Conservation (phyloP, 2,888 invertebrate species). For the Trachelus troglodyta region DNA sequence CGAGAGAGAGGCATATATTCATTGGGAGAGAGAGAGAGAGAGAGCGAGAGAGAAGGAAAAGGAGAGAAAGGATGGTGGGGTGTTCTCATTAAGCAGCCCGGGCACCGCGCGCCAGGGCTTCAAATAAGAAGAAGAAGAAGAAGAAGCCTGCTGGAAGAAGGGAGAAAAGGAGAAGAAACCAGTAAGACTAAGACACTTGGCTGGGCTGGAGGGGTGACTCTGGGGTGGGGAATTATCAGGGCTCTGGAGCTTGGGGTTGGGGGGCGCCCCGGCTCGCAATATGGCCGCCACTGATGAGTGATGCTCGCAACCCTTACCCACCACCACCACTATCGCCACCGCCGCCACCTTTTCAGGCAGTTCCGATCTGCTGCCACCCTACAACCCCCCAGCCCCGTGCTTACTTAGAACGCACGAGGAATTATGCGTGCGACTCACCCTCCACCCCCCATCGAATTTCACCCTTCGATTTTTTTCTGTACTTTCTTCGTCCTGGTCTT, state of each 20-base stretch:
- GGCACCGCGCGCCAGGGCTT: constrained; percentile 54
- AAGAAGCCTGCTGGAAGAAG: constrained; percentile 38
- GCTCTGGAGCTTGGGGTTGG: constrained; percentile 49
- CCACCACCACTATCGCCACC: constrained; percentile 29
- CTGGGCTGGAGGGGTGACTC: constrained; percentile 34
- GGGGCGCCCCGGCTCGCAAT: constrained; percentile 53
- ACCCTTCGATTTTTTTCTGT: constrained; percentile 30
- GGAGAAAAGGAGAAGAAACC: constrained; percentile 51
- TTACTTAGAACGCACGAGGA: constrained; percentile 42
- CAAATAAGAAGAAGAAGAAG: constrained; percentile 58
- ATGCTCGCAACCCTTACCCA: constrained; percentile 63
- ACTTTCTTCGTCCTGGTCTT: constrained; percentile 32
- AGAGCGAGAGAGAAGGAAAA: constrained; percentile 9
- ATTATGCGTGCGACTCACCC: constrained; percentile 41
- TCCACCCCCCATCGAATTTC: not conserved
- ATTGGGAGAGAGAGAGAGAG: constrained; percentile 22
- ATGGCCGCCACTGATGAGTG: constrained; percentile 65
- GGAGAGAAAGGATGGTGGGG: constrained; percentile 50
- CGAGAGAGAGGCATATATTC: not conserved
- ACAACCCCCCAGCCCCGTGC: not conserved
- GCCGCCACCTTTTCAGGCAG: not conserved
- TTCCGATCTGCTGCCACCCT: not conserved
- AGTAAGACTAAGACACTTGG: constrained; percentile 53
- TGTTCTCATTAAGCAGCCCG: constrained; percentile 66
- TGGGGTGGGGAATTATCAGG: constrained; percentile 61